Conservation (phyloP, 2,888 invertebrate genomes). For the Netelia fuscicornis region DNA sequence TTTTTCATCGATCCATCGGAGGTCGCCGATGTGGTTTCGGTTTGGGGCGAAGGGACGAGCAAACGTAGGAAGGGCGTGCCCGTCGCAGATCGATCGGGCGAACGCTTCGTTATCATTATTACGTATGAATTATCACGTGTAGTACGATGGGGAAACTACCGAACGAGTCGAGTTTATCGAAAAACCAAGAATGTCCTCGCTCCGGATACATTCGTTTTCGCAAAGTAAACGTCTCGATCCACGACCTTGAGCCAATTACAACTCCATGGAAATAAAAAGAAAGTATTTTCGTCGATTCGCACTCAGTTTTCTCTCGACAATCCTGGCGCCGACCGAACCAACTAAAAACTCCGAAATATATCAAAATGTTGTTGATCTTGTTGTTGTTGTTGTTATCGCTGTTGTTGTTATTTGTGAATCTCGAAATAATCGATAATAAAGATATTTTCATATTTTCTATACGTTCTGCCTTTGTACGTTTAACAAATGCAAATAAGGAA, state of each 20-base stretch:
- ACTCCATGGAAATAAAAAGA: background rate
- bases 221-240: conserved; percentile 29
- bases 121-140: background rate
- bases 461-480: background rate
- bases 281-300: background rate
- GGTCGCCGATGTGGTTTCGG: background rate
- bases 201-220: conserved; percentile 2
- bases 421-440: conserved; percentile 35
- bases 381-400: conserved; percentile 1
- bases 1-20: background rate
- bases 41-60: too few species aligned
- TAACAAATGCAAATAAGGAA: background rate
- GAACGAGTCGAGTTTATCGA: background rate
- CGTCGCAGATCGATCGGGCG: conserved; percentile 41
- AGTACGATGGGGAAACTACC: background rate
- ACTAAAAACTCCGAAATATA: background rate
- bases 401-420: conserved; percentile 37
- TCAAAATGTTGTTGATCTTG: conserved; percentile 8
- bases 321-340: background rate
- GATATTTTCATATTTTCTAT: conserved; percentile 29
- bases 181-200: conserved; percentile 32
- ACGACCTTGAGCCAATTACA: conserved; percentile 19
- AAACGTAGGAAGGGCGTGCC: conserved; percentile 20
- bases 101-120: conserved; percentile 41
- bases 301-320: background rate